These are phyloP conservation scores for Amitus sp. DNA, from an alignment of 2,888 invertebrate species.

Conservation along the genomic window DNA sequence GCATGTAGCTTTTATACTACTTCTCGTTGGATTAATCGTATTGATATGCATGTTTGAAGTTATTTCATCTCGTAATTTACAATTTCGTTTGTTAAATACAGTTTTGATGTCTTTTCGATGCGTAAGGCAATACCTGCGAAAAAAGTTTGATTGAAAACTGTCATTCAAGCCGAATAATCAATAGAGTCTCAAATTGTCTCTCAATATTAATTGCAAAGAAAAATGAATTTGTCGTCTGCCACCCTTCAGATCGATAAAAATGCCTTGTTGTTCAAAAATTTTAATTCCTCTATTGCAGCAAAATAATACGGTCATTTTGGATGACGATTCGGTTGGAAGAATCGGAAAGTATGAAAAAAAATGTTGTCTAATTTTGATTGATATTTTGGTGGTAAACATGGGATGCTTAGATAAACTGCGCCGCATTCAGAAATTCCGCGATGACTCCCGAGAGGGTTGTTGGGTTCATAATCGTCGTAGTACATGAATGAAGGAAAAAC, in stretches of 20 bases:
- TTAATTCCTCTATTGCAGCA: conserved; percentile 26
- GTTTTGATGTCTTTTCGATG: conserved; percentile 7
- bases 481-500: conserved; percentile 38
- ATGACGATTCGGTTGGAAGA: too few species aligned
- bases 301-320: too few species aligned
- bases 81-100: conserved; percentile 15
- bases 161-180: conserved; percentile 30
- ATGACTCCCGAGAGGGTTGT: conserved; percentile 42
- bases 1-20: too few species aligned
- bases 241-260: conserved; percentile 11
- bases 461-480: conserved; percentile 42
- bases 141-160: conserved; percentile 20
- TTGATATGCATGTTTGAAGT: too few species aligned
- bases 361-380: conserved; percentile 39
- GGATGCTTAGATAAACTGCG: conserved; percentile 32
- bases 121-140: conserved; percentile 35
- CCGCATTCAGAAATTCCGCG: conserved; percentile 41
- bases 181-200: conserved; percentile 35
- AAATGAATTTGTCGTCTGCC: conserved; percentile 21
- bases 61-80: background rate
- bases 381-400: conserved; percentile 31
- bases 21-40: too few species aligned
- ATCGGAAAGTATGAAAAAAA: too few species aligned
- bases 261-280: conserved; percentile 15
- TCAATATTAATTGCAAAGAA: conserved; percentile 22